A percentile compares a stretch with the other conserved stretches of the same genome.
These are phyloP conservation scores for Spodoptera exigua DNA, from an alignment of 2,888 invertebrate species.

Conservation along the genomic window DNA sequence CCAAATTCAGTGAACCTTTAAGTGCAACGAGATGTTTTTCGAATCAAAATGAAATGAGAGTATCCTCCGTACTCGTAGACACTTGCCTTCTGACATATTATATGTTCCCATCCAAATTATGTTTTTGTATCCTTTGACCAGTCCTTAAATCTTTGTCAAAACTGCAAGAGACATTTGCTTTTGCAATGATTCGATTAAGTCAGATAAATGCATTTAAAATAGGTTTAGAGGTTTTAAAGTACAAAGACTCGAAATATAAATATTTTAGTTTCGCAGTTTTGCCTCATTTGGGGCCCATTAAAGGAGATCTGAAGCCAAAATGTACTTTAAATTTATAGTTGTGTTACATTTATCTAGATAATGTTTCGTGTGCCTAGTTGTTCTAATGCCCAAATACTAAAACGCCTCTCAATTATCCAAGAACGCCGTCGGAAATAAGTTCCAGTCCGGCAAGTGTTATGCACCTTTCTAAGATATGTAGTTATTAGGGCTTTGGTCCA, in stretches of 20 bases:
- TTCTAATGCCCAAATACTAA: constrained; percentile 44
- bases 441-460: too few relatives aligned
- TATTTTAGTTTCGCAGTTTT: constrained; percentile 69
- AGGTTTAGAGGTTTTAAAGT: constrained; percentile 81
- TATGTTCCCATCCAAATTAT: neutral
- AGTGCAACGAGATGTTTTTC: neutral
- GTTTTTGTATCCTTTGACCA: constrained; percentile 16
- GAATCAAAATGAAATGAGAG: neutral
- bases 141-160: constrained; percentile 66
- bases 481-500: too few relatives aligned
- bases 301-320: constrained; percentile 75
- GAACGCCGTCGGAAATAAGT: too few relatives aligned
- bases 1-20: constrained; percentile 10
- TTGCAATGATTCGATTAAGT: constrained; percentile 74
- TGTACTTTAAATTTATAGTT: constrained; percentile 70
- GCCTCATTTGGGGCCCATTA: constrained; percentile 64
- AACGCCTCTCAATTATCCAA: constrained; percentile 24
- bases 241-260: constrained; percentile 81
- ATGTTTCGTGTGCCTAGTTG: constrained; percentile 62
- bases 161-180: constrained; percentile 65
- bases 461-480: too few relatives aligned
- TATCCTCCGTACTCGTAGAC: too few relatives aligned
- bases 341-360: constrained; percentile 39
- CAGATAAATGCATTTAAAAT: constrained; percentile 85
- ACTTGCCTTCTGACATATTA: too few relatives aligned